Base-by-base conservation (phyloP, 2,888 invertebrate species). In the Seira ritae region DNA sequence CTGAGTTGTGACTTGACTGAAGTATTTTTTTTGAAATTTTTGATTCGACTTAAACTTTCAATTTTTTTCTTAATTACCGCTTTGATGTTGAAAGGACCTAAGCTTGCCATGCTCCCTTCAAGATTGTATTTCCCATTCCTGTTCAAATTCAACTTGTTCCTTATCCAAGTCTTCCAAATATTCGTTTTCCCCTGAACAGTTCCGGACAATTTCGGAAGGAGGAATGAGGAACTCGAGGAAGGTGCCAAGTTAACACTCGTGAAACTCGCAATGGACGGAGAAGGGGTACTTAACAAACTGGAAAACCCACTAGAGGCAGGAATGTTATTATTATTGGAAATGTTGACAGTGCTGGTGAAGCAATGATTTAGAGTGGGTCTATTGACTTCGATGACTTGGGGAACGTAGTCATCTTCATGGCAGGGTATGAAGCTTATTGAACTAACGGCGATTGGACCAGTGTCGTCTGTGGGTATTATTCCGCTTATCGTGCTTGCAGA, bases 71-170 rank as follows among this genome's bases (percentile, higher is more conserved):
- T 42, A 67, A 74, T 85, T 88, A 88, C 88, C 88, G 80, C 85
- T 87, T 85, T 86, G 42, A 87, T 66, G 75, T 86, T 86, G 83
- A 87, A 88, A 79, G 87, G 88, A 50, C 86, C 86, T 50, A 87
- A 77, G 72, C 81, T 83, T 17, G 69, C 50, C 65, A 81, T 79
- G 68, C 84, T 86, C 20, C 87, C 88, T 80, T 87, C 88, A 10
- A 88, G 83, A 6, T 85, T 84, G 69, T 88, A 88, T 73, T 88
- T 88, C 62, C 88, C 88, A 85, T 88, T 87, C 31, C 86, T 86
- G 17, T 80, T 85, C 73, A 88, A 83, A 79, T 86, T 88, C n/a
- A 88, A 80, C 71, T 88, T 88, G 75, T 87, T 88, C 23, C 87
- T 75, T 42, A 88, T 86, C 88, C 88, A 88, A 72, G 86, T 86